Percentiles rank a stretch among this genome's conserved stretches.
phyloP scores from a whole-genome alignment of 1,140 invertebrate species.

The Hesperophylax magnus region DNA sequence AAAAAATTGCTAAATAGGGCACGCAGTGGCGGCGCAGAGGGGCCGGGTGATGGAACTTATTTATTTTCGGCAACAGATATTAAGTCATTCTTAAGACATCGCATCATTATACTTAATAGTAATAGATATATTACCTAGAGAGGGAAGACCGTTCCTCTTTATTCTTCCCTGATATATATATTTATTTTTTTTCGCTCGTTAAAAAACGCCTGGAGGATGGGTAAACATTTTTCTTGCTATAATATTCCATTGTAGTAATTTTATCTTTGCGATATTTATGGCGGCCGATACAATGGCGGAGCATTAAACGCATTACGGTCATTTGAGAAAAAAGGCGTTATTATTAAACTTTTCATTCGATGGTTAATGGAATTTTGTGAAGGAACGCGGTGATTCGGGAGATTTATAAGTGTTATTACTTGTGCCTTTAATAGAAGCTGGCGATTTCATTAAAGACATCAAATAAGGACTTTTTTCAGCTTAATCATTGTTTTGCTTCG shows the following conservation, averaged over 20 bases:
- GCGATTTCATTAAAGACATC: slow-evolving; percentile 9
- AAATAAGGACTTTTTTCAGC: not conserved
- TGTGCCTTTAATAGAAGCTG: not conserved
- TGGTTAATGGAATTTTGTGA: slow-evolving; percentile 24
- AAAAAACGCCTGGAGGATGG: slow-evolving; percentile 56
- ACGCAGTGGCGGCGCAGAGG: slow-evolving; percentile 25
- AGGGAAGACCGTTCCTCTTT: slow-evolving; percentile 30
- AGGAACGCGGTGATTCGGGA: slow-evolving; percentile 7
- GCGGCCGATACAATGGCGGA: slow-evolving; percentile 48
- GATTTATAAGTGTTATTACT: slow-evolving; percentile 9
- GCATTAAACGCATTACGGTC: slow-evolving; percentile 52
- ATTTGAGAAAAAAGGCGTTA: slow-evolving; percentile 46
- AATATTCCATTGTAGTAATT: slow-evolving; percentile 56
- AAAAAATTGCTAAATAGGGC: slow-evolving; percentile 58
- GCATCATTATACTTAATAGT: slow-evolving; percentile 58
- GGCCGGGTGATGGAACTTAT: slow-evolving; percentile 56
- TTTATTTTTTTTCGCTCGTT: slow-evolving; percentile 54
- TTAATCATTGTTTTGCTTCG: too few relatives aligned
- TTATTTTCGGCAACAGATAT: slow-evolving; percentile 58
- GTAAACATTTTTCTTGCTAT: slow-evolving; percentile 55
- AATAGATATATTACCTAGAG: slow-evolving; percentile 57
- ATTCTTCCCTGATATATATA: slow-evolving; percentile 50
- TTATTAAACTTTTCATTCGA: slow-evolving; percentile 43
- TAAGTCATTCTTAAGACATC: slow-evolving; percentile 58
- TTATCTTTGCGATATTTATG: slow-evolving; percentile 58